Conservation (phyloP, 2,888 invertebrate species). For the Luperina nickerlii region DNA sequence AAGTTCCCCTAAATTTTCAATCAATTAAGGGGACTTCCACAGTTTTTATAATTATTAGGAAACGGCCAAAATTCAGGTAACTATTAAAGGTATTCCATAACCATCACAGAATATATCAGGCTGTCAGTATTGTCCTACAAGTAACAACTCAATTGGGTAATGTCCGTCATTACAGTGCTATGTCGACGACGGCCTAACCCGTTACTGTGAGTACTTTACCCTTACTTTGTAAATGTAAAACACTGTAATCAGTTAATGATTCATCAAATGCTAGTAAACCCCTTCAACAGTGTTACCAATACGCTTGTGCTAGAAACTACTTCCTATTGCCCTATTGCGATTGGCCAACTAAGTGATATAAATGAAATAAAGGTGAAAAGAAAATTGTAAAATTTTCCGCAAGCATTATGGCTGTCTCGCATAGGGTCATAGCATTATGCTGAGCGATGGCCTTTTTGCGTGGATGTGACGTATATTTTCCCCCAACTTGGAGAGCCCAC, state of each 20-base stretch:
- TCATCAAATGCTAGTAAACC: slow-evolving; percentile 11
- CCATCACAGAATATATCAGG: background rate
- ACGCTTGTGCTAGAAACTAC: slow-evolving; percentile 26
- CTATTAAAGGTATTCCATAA: background rate
- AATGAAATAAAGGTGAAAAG: no score
- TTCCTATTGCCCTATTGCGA: background rate
- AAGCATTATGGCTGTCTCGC: no score
- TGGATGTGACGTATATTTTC: no score
- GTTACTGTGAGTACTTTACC: slow-evolving; percentile 20
- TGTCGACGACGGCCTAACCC: slow-evolving; percentile 12
- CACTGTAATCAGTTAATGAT: slow-evolving; percentile 23
- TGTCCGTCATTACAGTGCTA: slow-evolving; percentile 18
- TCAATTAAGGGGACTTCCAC: background rate
- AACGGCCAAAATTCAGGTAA: background rate
- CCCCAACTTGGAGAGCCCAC: no score
- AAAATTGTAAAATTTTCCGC: background rate
- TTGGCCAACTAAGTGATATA: background rate
- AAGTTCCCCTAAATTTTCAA: background rate
- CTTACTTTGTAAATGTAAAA: slow-evolving; percentile 36
- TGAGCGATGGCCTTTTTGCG: no score
- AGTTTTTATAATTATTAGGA: background rate
- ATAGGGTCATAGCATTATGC: no score
- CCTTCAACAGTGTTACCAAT: slow-evolving; percentile 2
- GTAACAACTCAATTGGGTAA: slow-evolving; percentile 26
- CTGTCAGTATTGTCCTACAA: slow-evolving; percentile 4